Evolutionary conservation across 2,797 vertebrate genomes (phyloP), one percentile per base, ranked within the genome.

Genomic region (Coreius guichenoti): DNA sequence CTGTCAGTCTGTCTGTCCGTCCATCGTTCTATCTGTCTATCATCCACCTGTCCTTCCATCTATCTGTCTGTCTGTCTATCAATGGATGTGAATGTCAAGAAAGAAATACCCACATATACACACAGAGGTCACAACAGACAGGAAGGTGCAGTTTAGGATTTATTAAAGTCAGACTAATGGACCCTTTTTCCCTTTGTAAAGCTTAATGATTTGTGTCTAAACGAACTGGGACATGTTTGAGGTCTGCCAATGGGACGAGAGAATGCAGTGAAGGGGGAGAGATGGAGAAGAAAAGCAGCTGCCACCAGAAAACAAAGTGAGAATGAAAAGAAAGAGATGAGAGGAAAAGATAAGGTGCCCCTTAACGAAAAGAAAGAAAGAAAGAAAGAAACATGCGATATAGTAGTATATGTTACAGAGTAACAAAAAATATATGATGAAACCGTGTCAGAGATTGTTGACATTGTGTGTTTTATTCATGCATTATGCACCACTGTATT

Each of bases 161-260:
- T 92, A 93, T 92, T 91, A 91, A 86, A 92, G 91, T 88, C 81
- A 89, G 65, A 80, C 21, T 86, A 84, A 90, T 88, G 86, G 90
- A 90, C 86, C 1, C 85, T 89, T 82, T 82, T 83, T 68, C 91
- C 87, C 86, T 79, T 84, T 85, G 86, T 84, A 86, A 90, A 92
- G 90, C 88, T 85, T 90, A 93, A 91, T 91, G 90, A 92, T 90
- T 92, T 91, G 87, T 90, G 90, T 91, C 88, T 92, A 89, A 91
- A 92, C 45, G 65, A 92, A 91, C 85, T 84, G 89, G 87, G 80
- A 77, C 84, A 87, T 87, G 92, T 92, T 91, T 90, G 90, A 91
- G 90, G 89, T 84, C 16, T 12, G 58, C 69, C 23, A n/a, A 86
- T 45, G 17, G 43, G 72, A 74, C 5, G 72, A 49, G 72, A 93